A percentile compares a stretch with the other conserved stretches of the same genome.
phyloP scores from a whole-genome alignment of 2,113 vertebrate genomes.

The Ancistrus triradiatus region DNA sequence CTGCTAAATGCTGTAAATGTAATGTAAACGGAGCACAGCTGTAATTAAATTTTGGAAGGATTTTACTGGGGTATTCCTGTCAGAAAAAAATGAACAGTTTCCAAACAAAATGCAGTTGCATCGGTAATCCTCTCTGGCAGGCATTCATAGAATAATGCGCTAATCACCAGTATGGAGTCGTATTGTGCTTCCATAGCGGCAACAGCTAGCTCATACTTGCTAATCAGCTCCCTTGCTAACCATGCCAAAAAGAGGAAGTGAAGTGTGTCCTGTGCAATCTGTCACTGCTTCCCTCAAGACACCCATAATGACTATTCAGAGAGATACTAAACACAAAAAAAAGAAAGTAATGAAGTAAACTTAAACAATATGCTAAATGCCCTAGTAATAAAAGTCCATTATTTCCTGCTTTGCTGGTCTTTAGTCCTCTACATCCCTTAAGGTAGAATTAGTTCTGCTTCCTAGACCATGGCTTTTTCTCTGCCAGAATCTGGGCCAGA shows the following conservation, averaged over 20 bases:
- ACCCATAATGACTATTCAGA: neutral
- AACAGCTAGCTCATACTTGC: too few relatives aligned
- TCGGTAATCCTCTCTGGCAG: too few relatives aligned
- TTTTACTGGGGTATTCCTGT: too few relatives aligned
- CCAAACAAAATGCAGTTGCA: too few relatives aligned
- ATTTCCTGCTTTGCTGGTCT: conserved; percentile 34
- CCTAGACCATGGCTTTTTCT: conserved; percentile 57
- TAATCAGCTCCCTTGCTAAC: conserved; percentile 20
- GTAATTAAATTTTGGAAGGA: too few relatives aligned
- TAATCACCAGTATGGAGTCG: too few relatives aligned
- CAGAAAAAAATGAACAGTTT: too few relatives aligned
- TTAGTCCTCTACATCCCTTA: conserved; percentile 46
- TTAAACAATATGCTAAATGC: neutral
- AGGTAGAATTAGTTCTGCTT: conserved; percentile 67
- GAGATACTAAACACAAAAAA: neutral
- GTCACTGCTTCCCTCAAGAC: conserved; percentile 21
- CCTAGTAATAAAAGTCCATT: conserved; percentile 10
- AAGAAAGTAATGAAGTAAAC: too few relatives aligned
- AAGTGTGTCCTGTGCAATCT: conserved; percentile 13
- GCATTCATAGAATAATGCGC: too few relatives aligned
- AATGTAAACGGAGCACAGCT: too few relatives aligned
- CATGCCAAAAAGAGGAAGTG: conserved; percentile 7
- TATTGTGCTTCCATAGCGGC: too few relatives aligned
- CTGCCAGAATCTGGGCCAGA: conserved; percentile 68
- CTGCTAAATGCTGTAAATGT: too few relatives aligned